Percentiles rank a stretch among this genome's conserved stretches.
phyloP scores from a whole-genome alignment of 2,113 vertebrate genomes.

The Glaucidium brasilianum region DNA sequence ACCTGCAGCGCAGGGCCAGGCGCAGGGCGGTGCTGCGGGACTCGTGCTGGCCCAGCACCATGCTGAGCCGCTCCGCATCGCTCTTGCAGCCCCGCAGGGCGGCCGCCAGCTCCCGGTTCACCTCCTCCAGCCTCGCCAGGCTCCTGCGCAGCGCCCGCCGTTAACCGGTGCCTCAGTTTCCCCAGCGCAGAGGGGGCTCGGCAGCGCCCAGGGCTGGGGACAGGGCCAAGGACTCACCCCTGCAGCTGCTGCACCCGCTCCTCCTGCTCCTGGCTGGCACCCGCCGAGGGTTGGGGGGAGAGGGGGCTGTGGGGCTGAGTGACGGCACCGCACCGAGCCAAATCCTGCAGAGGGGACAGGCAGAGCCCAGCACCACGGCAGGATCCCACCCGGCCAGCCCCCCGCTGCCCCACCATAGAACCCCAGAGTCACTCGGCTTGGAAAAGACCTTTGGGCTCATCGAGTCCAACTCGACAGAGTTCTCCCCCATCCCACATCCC shows the following conservation, averaged over 20 bases:
- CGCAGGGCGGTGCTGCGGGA: constrained; percentile 80
- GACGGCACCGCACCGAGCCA: rapidly evolving
- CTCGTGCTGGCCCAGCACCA: constrained; percentile 78
- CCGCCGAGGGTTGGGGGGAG: neutral
- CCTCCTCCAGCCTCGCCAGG: constrained; percentile 79
- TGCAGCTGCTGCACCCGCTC: constrained; percentile 23
- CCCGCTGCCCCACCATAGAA: no score
- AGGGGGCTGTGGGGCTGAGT: neutral
- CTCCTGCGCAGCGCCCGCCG: constrained; percentile 47
- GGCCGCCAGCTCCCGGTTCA: constrained; percentile 79
- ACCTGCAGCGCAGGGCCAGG: constrained; percentile 86
- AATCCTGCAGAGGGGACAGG: neutral
- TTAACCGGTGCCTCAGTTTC: neutral
- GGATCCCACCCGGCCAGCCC: neutral
- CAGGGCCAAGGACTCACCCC: constrained; percentile 11
- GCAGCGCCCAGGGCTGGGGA: neutral
- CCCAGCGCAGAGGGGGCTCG: rapidly evolving
- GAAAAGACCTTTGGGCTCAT: no score
- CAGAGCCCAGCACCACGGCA: neutral
- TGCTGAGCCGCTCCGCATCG: constrained; percentile 78
- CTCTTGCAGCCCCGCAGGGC: constrained; percentile 80
- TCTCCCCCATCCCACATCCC: no score
- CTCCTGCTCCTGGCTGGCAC: neutral
- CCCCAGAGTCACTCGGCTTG: no score
- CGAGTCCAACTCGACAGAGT: no score